phyloP scores from a whole-genome alignment of 2,797 vertebrate species.

The Peromyscus melanophrys region DNA sequence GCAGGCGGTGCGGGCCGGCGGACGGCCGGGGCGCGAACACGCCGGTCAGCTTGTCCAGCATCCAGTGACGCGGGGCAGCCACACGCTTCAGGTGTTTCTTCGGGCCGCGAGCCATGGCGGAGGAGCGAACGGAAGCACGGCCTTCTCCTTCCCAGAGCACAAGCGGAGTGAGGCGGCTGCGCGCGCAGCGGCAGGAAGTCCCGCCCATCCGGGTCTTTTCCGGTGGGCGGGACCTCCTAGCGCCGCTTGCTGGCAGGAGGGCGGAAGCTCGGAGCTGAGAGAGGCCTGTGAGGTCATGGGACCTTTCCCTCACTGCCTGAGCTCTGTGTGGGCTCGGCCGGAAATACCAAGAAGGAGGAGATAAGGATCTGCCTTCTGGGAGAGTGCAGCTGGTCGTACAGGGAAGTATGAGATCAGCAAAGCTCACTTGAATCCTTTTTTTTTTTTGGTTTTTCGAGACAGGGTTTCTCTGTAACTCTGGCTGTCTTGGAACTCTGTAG shows the following conservation, averaged over 20 bases:
- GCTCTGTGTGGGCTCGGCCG: not conserved
- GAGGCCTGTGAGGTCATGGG: no score
- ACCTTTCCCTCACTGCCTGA: not conserved
- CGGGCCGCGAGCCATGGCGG: slow-evolving; percentile 19
- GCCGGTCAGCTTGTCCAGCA: slow-evolving; percentile 52
- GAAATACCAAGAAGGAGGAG: not conserved
- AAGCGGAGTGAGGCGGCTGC: not conserved
- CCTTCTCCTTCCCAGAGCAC: not conserved
- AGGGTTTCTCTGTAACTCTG: not conserved
- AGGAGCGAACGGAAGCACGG: not conserved
- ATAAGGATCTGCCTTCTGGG: not conserved
- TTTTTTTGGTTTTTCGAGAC: not conserved
- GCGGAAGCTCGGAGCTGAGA: rapidly evolving
- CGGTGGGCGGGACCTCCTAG: not conserved
- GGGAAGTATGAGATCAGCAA: not conserved
- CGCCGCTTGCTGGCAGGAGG: not conserved
- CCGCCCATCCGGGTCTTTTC: not conserved
- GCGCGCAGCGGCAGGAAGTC: not conserved
- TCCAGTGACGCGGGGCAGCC: slow-evolving; percentile 7
- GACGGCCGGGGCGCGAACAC: slow-evolving; percentile 34
- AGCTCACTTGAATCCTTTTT: not conserved
- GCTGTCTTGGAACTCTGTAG: not conserved
- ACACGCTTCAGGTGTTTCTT: slow-evolving; percentile 50
- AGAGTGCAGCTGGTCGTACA: not conserved
- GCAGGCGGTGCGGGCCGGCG: not conserved